Percentiles rank a stretch among this genome's conserved stretches.
Evolutionary conservation across 2,797 vertebrate species (phyloP).

Genomic region (Pseudopleuronectes americanus): DNA sequence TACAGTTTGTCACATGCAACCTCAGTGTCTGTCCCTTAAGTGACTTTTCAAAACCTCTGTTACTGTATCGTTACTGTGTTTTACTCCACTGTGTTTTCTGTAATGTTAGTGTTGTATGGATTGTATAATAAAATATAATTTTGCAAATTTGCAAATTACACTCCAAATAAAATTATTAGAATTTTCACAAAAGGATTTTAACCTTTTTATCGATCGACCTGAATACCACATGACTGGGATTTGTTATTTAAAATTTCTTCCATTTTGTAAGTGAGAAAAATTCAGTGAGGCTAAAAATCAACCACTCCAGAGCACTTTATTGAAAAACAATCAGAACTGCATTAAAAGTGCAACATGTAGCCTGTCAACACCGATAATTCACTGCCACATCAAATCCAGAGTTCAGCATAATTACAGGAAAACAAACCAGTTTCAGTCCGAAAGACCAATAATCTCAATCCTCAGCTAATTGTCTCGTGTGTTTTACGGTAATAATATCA

Average conservation of each 20-base stretch:
- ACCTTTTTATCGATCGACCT: too few relatives aligned
- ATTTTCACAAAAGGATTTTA: not conserved
- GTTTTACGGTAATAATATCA: constrained; percentile 30
- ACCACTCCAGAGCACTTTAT: constrained; percentile 69
- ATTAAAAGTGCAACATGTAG: constrained; percentile 51
- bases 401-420: constrained; percentile 35
- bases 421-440: constrained; percentile 28
- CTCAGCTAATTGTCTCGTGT: not conserved
- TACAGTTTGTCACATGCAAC: constrained; percentile 3
- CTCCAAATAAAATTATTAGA: constrained; percentile 62
- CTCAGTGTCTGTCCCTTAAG: constrained; percentile 18
- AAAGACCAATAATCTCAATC: constrained; percentile 11
- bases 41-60: constrained; percentile 42
- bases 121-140: constrained; percentile 22
- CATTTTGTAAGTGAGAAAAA: not conserved
- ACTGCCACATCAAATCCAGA: constrained; percentile 29
- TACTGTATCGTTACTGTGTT: not conserved
- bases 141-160: constrained; percentile 32
- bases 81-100: not conserved
- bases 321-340: constrained; percentile 53
- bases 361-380: constrained; percentile 32
- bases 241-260: not conserved
- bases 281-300: constrained; percentile 2
- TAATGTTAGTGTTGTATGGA: not conserved
- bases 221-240: too few relatives aligned